phyloP scores from a whole-genome alignment of 1,140 invertebrate genomes.

The Armadillidium nasatum region DNA sequence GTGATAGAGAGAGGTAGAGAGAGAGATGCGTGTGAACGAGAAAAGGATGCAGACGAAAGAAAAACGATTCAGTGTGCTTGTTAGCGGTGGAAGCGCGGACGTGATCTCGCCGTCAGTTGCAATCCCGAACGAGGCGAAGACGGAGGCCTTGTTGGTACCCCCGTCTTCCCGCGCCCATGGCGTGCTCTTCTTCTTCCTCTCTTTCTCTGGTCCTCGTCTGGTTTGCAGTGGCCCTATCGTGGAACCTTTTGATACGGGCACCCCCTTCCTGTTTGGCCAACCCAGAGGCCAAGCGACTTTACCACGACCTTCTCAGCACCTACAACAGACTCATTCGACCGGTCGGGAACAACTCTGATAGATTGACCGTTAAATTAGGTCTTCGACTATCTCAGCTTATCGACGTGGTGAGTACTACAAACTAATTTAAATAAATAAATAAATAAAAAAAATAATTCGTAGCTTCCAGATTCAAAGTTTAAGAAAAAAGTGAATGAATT shows the following conservation, averaged over 20 bases:
- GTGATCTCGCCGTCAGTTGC: conserved; percentile 16
- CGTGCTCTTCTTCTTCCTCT: conserved; percentile 31
- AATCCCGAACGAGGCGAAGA: conserved; percentile 25
- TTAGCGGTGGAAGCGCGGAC: background rate
- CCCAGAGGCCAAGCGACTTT: conserved; percentile 84
- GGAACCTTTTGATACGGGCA: conserved; percentile 29
- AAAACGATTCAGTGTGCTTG: background rate
- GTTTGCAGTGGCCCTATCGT: conserved; percentile 30
- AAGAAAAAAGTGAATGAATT: too few species aligned
- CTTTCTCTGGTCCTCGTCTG: conserved; percentile 31
- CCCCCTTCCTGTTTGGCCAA: conserved; percentile 52
- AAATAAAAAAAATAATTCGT: too few species aligned
- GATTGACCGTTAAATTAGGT: conserved; percentile 92
- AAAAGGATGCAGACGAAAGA: background rate
- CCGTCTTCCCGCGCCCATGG: conserved; percentile 23
- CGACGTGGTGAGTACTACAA: conserved; percentile 77
- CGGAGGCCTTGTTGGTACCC: background rate
- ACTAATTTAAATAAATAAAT: background rate
- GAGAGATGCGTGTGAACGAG: background rate
- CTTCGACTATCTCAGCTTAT: conserved; percentile 93
- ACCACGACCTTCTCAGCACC: conserved; percentile 89
- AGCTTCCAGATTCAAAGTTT: too few species aligned
- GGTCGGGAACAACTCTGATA: conserved; percentile 91
- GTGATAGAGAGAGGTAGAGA: background rate
- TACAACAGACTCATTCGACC: conserved; percentile 95